Evolutionary conservation across 2,797 vertebrate species (phyloP), one percentile per base, ranked within the genome.

Genomic region (Anguilla pacifica): DNA sequence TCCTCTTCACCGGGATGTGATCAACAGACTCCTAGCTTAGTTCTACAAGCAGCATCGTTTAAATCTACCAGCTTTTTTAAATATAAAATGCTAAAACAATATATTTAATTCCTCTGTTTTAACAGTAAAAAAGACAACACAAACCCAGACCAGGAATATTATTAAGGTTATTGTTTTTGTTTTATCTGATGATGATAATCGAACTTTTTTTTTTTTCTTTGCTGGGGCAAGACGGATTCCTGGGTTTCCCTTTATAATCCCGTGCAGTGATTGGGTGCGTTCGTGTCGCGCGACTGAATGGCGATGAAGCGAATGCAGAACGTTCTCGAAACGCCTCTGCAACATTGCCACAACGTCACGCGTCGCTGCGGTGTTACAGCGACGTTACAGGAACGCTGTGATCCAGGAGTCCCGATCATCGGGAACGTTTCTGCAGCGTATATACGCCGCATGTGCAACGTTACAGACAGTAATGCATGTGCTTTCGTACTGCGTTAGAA

Each of bases 1-100:
- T 92, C 89, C 85, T 51, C 91, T 51, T 93, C 61, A 91, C 90
- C 90, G 90, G 90, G 91, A 93, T 91, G 91, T 90, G 82, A 87
- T 82, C 87, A 55, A 46, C 64, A 90, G 53, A 88, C 39, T 51
- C 61, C 53, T 9, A 59, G 46, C 15, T 81, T 57, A 77, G 49
- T 31, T 57, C 83, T 61, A 88, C 85, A 70, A 70, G 53, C 83
- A 61, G 70, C 19, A n/a, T 25, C 17, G 17, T 55, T 61, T 53
- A 82, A 17, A 88, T 39, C 59, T 84, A 67, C 39, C 35, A 46
- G 82, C 81, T 53, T 22, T 35, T 87, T 72, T 67, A 67, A 67
- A 67, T 67, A 53, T 64, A 74, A 84, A 72, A 72, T 25, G 11
- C 35, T 13, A 25, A 43, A 46, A 81, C 77, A 25, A 49, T 43